phyloP scores from a whole-genome alignment of 1,140 invertebrate species.

The Heliothis subflexa region DNA sequence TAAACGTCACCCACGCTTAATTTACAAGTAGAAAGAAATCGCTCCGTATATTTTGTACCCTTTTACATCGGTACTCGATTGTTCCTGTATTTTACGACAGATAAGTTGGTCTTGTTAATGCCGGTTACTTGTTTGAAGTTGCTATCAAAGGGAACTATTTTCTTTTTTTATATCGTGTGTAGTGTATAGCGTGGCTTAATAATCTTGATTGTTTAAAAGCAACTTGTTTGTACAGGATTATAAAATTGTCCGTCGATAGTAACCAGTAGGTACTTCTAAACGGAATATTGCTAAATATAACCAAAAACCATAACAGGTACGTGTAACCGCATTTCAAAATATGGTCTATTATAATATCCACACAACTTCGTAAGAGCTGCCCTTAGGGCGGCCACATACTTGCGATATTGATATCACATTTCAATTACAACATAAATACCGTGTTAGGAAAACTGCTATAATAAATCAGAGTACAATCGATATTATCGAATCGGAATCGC shows the following conservation, averaged over 20 bases:
- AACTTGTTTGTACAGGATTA: too few species aligned
- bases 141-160: not conserved
- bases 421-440: conserved; percentile 35
- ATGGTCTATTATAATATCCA: not conserved
- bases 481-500: conserved; percentile 26
- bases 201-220: too few species aligned
- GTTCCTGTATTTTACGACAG: conserved; percentile 20
- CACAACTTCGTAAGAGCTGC: not conserved
- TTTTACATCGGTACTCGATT: not conserved
- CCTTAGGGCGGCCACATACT: not conserved
- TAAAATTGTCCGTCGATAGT: too few species aligned
- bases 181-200: too few species aligned
- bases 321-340: not conserved
- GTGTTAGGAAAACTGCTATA: conserved; percentile 26
- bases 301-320: too few species aligned
- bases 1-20: conserved; percentile 39
- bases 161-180: not conserved
- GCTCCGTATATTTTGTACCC: not conserved
- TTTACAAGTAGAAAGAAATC: conserved; percentile 8
- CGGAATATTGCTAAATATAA: too few species aligned
- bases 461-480: conserved; percentile 15
- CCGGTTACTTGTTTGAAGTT: not conserved
- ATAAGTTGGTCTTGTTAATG: not conserved
- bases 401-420: conserved; percentile 20
- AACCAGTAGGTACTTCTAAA: too few species aligned